Evolutionary conservation across 1,140 invertebrate genomes (phyloP), one percentile per base, ranked within the genome.

Genomic region (Drosophila suzukii): DNA sequence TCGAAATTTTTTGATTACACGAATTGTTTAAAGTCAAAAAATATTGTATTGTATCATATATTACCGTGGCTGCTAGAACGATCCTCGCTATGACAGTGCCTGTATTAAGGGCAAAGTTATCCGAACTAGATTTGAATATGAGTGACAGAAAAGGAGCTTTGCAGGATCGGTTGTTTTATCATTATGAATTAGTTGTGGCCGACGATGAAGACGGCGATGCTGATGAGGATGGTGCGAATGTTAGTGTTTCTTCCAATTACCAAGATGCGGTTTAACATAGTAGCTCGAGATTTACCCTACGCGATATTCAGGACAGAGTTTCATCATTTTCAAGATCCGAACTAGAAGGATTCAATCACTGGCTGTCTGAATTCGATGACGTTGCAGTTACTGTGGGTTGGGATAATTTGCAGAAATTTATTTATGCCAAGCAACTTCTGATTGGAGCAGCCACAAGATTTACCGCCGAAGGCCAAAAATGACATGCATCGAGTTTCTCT

Each of bases 361-460:
- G 49, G 10, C 32, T 34, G n/a, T 51, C 30, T 51, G 30, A 51
- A 32, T 51, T 51, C 5, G 30, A 20, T 5, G 30, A 12, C 10
- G 49, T 51, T 34, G 49, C n/a, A 17, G 5, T 49, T n/a, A n/a
- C 30, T n/a, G n/a, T n/a, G 15, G n/a, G 30, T 13, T 36, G 46
- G 46, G 24, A 17, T n/a, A 49, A 49, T 30, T 30, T 49, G 8
- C 49, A 51, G 24, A 51, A 8, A 51, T 51, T 34, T 51, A 51
- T 34, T 34, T 6, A 51, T 3, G 8, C 49, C 2, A 51, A 49
- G 1, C 24, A 27, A 27, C 46, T 49, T 27, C 27, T 27, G 12
- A 27, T 27, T 2, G 38, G 13, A 38, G 36, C 36, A 38, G 36
- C 10, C n/a, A n/a, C n/a, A n/a, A n/a, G n/a, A n/a, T n/a, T n/a